Base-by-base conservation (phyloP, 92 coral and sea anemone species). In the Siderastrea radians region DNA sequence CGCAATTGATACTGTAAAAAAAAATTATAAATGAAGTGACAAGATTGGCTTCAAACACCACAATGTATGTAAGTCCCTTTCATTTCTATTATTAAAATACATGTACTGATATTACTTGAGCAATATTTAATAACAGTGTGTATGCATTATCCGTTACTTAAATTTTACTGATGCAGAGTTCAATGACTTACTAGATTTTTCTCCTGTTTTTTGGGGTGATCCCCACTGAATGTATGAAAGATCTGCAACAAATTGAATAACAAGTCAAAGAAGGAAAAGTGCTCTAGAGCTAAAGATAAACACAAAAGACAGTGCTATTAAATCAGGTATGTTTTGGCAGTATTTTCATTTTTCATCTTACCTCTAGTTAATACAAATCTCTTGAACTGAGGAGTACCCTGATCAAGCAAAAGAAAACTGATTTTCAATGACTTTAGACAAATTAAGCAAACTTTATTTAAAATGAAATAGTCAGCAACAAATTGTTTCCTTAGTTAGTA, bases 331-430 rank as follows among this genome's bases (percentile, higher is more conserved):
- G 7, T 7, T 54, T 78, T 78, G 45, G 8, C 54, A 78, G 2
- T 59, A 11, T 26, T 11, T 49, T 16, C 4, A 43, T 52, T 44
- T 12, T 9, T 4, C 13, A 50, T 43, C 85, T 49, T 86, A 94
- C 97, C 97, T 94, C 93, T 74, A 7, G 97, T 86, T 63, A 94
- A 74, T 59, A 91, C 84, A 87, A 94, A 94, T 68, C 77, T 94
- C 91, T 96, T 93, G 82, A 93, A 91, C 85, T 95, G 95, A 54
- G 99, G 99, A 68, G 96, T 89, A 63, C 95, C 96, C 99, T 96
- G 77, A 17, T 72, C 4, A 61, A 88, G 66, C 61, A 52, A 62
- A 16, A 53, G 2, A 13, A 66, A 8, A 14, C 1, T 17, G 1
- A 11, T 12, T 51, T 15, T 17, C 15, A 53, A 6, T 19, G 12